phyloP scores from a whole-genome alignment of 2,888 invertebrate genomes.

The Lycocerus yunnanus region DNA sequence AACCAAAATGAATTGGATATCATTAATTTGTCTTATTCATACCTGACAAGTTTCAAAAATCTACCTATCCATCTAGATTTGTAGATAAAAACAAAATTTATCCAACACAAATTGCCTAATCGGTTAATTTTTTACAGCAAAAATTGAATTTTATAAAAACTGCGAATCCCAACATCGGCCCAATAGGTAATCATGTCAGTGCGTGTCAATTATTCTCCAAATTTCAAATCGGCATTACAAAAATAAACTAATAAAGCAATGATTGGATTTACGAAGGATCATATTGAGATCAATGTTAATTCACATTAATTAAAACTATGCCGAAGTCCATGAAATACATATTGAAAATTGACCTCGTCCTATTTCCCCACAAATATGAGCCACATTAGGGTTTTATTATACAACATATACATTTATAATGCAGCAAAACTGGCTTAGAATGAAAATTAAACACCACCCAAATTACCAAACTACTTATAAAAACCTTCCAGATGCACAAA shows the following conservation, averaged over 20 bases:
- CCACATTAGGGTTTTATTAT: too few relatives aligned
- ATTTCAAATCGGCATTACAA: too few relatives aligned
- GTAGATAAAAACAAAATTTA: constrained; percentile 1
- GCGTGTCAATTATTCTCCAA: too few relatives aligned
- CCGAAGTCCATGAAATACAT: background rate
- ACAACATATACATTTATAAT: too few relatives aligned
- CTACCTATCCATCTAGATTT: background rate
- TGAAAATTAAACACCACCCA: too few relatives aligned
- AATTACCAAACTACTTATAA: too few relatives aligned
- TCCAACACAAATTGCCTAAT: background rate
- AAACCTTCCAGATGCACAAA: too few relatives aligned
- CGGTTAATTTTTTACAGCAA: background rate
- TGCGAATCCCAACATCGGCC: too few relatives aligned
- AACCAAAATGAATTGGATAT: background rate
- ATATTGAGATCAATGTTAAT: background rate
- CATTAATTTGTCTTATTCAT: constrained; percentile 1
- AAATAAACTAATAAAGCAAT: too few relatives aligned
- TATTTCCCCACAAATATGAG: too few relatives aligned
- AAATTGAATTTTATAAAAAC: background rate
- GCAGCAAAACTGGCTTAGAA: too few relatives aligned
- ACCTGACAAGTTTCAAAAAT: background rate
- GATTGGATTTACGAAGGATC: background rate
- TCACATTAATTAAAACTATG: background rate
- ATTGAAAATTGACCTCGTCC: background rate
- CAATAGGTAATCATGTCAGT: too few relatives aligned